phyloP scores from a whole-genome alignment of 2,113 vertebrate species.

The Vanacampus margaritifer region DNA sequence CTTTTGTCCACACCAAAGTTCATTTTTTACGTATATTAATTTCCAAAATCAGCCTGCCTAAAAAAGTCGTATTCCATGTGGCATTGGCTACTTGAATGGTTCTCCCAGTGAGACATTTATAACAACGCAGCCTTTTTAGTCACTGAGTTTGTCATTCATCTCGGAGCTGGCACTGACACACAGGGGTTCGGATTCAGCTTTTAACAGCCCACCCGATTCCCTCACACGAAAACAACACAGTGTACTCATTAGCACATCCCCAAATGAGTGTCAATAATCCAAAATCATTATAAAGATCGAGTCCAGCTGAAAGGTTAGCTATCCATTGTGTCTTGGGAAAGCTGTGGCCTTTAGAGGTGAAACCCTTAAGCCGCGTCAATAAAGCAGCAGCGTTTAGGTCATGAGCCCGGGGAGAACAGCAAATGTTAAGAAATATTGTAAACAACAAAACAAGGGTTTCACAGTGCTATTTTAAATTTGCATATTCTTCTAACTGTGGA shows the following conservation, averaged over 20 bases:
- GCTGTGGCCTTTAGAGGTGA: slow-evolving; percentile 56
- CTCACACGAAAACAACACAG: background rate
- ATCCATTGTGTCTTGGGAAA: slow-evolving; percentile 37
- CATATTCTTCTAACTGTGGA: slow-evolving; percentile 8
- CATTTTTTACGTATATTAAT: background rate
- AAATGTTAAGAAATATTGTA: slow-evolving; percentile 48
- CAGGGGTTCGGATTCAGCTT: background rate
- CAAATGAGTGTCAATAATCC: slow-evolving; percentile 67
- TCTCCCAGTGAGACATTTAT: slow-evolving; percentile 26
- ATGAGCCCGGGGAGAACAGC: slow-evolving; percentile 37
- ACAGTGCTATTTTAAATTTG: slow-evolving; percentile 17
- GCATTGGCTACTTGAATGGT: slow-evolving; percentile 1
- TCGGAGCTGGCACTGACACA: slow-evolving; percentile 6
- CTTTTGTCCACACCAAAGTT: background rate
- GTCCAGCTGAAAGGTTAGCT: slow-evolving; percentile 56
- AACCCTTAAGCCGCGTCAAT: slow-evolving; percentile 52
- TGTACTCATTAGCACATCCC: slow-evolving; percentile 43
- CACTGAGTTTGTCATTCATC: slow-evolving; percentile 32
- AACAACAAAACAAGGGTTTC: slow-evolving; percentile 23
- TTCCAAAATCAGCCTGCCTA: background rate
- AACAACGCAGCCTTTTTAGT: slow-evolving; percentile 26
- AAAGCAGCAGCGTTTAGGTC: slow-evolving; percentile 25
- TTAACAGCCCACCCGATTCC: background rate
- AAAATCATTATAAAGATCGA: slow-evolving; percentile 60
- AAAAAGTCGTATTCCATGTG: background rate